Percentiles rank a stretch among this genome's conserved stretches.
phyloP scores from a whole-genome alignment of 2,797 vertebrate species.

The Sarcoramphus papa region DNA sequence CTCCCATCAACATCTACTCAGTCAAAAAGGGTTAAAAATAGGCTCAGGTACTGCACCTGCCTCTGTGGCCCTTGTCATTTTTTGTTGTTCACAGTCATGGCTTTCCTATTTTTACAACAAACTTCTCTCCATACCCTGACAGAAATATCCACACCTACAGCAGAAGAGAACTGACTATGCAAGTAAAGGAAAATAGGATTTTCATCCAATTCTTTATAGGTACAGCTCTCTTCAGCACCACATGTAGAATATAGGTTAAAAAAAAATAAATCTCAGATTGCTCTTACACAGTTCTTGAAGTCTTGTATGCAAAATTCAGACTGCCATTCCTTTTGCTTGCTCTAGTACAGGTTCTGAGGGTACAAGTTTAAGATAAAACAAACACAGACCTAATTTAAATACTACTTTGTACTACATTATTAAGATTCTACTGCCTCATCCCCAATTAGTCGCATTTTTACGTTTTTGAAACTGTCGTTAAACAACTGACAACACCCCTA shows the following conservation, averaged over 20 bases:
- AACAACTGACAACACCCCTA: background rate
- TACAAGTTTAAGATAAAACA: background rate
- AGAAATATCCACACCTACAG: background rate
- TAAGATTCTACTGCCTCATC: background rate
- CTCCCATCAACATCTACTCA: background rate
- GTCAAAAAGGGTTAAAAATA: background rate
- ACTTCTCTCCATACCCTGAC: background rate
- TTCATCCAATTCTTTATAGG: background rate
- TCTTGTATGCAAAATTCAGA: background rate
- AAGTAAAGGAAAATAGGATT: background rate
- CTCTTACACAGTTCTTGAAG: background rate
- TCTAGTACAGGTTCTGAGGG: background rate
- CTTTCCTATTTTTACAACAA: background rate
- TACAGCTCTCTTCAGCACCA: background rate
- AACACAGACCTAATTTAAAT: background rate
- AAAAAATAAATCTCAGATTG: background rate
- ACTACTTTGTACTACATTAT: background rate
- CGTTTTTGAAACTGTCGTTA: background rate
- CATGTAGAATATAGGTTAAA: background rate
- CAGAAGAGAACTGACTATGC: background rate
- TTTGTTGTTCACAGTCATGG: background rate
- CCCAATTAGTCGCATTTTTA: background rate
- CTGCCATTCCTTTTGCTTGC: background rate
- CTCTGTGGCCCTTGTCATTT: background rate
- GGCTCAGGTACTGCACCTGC: conserved; percentile 6